Conservation (phyloP, 1,140 invertebrate species). For the Aphis gossypii region DNA sequence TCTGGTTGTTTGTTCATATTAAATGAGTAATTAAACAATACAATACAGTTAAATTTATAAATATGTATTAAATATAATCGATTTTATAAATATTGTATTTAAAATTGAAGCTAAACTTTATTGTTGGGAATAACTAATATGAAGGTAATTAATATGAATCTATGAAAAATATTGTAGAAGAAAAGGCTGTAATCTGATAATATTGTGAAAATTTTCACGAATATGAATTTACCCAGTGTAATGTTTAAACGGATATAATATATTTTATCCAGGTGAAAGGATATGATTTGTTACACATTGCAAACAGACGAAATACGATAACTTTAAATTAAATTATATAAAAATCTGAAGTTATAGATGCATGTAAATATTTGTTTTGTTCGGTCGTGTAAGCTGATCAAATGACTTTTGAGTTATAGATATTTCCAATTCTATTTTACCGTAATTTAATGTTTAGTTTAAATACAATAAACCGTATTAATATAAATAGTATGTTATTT, state of each 20-base stretch:
- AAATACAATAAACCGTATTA: not conserved
- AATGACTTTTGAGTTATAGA: not conserved
- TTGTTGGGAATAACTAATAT: not conserved
- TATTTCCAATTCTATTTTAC: not conserved
- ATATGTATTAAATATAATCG: not conserved
- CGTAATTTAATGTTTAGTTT: not conserved
- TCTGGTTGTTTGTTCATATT: not conserved
- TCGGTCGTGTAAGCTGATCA: not conserved
- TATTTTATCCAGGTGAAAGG: not conserved
- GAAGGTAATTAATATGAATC: not conserved
- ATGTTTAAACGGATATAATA: not conserved
- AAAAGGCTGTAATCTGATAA: not conserved
- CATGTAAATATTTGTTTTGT: constrained; percentile 5
- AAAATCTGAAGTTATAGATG: not conserved
- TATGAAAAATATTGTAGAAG: not conserved
- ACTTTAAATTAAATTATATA: not conserved
- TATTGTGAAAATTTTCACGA: not conserved
- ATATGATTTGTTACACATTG: constrained; percentile 6
- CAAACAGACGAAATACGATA: not conserved
- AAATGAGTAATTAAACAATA: not conserved
- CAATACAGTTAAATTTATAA: not conserved
- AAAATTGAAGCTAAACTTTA: not conserved
- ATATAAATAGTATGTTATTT: not conserved
- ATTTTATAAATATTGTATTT: not conserved
- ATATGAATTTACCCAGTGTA: not conserved